Base-by-base conservation (phyloP, 2,797 vertebrate genomes). In the Poecilia velifera region DNA sequence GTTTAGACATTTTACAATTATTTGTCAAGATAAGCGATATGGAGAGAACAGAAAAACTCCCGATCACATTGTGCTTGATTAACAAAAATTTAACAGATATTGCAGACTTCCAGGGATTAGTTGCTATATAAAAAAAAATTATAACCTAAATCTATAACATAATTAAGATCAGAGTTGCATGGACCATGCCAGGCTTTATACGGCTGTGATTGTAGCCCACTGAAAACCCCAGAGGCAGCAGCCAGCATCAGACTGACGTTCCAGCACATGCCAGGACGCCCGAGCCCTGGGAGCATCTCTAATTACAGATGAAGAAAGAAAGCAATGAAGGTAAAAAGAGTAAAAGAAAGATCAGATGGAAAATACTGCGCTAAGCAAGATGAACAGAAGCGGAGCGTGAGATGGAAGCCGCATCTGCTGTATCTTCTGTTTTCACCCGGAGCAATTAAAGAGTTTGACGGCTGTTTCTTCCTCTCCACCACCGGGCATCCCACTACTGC, bases 201-300 rank as follows among this genome's bases (percentile, higher is more conserved):
- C 57, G 86, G 77, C 82, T 86, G 72, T 81, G 83, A 90, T 91
- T 89, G 77, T 53, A 72, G 49, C 79, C 86, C 91, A 91, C 93
- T 86, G 88, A 93, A 92, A 83, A 70, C 90, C 74, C 71, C 22
- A 8, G 88, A 85, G 84, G 74, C 28, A 6, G 76, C 70, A 87
- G 84, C 81, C 82, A 79, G 86, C 88, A 81, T 91, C 90, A 90
- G 88, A 90, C 79, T 88, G 78, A 89, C 87, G 92, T 96, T 95
- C 93, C 88, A 79, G 85, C 80, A 82, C 88, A 90, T 39, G 87
- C 76, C 78, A 47, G 83, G 90, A 84, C 73, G 84, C 84, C 85
- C 14, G 83, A 88, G 90, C 88, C 87, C 41, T 6, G 72, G 84
- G 82, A 90, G 86, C 86, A 72, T 80, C 88, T 95, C 87, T 93